A percentile compares a stretch with the other conserved stretches of the same genome.
These are phyloP conservation scores for Phenganax marumi DNA, from an alignment of 92 coral and sea anemone genomes.

Conservation along the genomic window DNA sequence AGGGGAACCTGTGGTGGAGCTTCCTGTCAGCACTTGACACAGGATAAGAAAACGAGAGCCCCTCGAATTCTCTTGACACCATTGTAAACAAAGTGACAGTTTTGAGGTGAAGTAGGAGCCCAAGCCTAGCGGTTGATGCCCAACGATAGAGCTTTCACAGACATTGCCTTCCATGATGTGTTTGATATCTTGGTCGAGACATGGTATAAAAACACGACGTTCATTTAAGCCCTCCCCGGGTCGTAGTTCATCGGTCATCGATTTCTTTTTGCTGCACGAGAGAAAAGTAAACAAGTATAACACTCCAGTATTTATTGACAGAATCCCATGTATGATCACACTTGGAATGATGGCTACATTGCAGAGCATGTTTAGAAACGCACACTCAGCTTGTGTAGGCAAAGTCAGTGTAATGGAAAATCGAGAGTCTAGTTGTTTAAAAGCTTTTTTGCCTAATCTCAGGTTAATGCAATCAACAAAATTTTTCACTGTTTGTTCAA, in stretches of 20 bases:
- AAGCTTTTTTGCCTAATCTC: background rate
- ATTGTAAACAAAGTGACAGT: slow-evolving; percentile 59
- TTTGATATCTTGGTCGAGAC: slow-evolving; percentile 56
- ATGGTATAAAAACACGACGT: slow-evolving; percentile 67
- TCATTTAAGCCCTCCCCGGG: slow-evolving; percentile 50
- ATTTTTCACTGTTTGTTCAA: no score
- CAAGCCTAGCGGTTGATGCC: slow-evolving; percentile 63
- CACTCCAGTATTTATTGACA: no score
- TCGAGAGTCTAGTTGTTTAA: background rate
- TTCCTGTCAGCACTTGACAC: slow-evolving; percentile 76
- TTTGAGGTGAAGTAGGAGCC: slow-evolving; percentile 77
- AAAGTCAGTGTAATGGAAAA: no score
- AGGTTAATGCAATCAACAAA: no score
- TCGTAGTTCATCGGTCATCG: slow-evolving; percentile 56
- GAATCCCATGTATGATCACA: no score
- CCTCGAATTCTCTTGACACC: slow-evolving; percentile 56
- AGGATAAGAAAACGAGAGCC: slow-evolving; percentile 67
- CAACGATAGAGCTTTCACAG: slow-evolving; percentile 64
- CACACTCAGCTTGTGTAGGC: no score
- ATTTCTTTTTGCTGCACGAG: slow-evolving; percentile 67
- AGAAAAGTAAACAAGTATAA: background rate
- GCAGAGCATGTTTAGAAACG: no score
- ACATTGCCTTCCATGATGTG: slow-evolving; percentile 70
- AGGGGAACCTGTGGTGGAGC: slow-evolving; percentile 69
- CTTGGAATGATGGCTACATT: no score